Evolutionary conservation across 2,888 invertebrate species (phyloP).

Genomic region (Helobdella robusta): DNA sequence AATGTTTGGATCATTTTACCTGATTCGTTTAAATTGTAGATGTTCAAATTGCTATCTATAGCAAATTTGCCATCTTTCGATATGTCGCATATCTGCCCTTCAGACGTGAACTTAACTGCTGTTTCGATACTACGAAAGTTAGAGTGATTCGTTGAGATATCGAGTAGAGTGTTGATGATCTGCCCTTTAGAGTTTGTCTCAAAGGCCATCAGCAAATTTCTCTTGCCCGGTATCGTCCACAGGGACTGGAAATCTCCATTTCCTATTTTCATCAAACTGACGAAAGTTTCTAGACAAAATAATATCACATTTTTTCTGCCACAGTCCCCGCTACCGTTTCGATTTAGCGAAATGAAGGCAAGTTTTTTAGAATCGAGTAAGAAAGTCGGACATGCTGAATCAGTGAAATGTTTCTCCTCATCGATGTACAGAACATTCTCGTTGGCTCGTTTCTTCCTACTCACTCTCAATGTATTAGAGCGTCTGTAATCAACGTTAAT

Average conservation of each 20-base stretch:
- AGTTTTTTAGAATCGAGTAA: conserved; percentile 8
- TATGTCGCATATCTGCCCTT: conserved; percentile 30
- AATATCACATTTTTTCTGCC: too few relatives aligned
- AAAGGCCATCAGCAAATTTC: too few relatives aligned
- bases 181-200: too few relatives aligned
- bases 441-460: neutral
- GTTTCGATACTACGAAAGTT: neutral
- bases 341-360: neutral
- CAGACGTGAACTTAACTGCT: conserved; percentile 7
- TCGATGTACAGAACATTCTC: neutral
- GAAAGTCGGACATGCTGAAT: conserved; percentile 11
- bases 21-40: conserved; percentile 29
- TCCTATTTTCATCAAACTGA: neutral
- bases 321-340: too few relatives aligned
- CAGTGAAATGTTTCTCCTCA: neutral
- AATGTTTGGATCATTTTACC: neutral
- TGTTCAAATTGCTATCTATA: conserved; percentile 33
- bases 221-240: conserved; percentile 12
- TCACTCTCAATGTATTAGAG: too few relatives aligned
- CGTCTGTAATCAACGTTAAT: too few relatives aligned
- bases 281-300: conserved; percentile 11
- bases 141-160: neutral
- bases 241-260: conserved; percentile 14
- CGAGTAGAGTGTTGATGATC: too few relatives aligned
- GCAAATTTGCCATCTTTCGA: conserved; percentile 32